Conservation (phyloP, 1,140 invertebrate species). For the Conus ventricosus region DNA sequence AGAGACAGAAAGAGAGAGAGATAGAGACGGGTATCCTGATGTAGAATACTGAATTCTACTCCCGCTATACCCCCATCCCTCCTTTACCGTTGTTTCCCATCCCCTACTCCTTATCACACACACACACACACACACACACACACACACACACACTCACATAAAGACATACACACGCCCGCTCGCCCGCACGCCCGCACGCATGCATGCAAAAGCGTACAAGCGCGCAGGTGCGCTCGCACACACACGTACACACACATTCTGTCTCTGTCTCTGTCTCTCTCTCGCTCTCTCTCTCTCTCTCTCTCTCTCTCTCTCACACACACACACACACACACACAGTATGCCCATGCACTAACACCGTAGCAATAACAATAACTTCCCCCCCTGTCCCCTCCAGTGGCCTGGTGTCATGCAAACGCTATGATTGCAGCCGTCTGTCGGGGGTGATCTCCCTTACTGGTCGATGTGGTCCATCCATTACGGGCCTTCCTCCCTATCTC, state of each 20-base stretch:
- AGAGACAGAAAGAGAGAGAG: too few species aligned
- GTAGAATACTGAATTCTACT: background rate
- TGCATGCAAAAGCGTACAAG: background rate
- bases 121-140: background rate
- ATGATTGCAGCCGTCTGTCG: too few species aligned
- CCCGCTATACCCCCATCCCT: background rate
- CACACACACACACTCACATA: conserved; percentile 1
- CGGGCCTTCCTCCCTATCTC: too few species aligned
- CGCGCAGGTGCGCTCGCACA: background rate
- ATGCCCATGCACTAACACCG: too few species aligned
- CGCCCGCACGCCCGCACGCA: background rate
- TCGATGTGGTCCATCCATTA: too few species aligned
- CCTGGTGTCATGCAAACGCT: too few species aligned
- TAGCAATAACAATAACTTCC: too few species aligned
- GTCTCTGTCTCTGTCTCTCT: background rate
- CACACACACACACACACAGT: too few species aligned
- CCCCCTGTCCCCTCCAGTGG: too few species aligned
- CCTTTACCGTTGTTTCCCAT: background rate
- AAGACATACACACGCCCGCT: background rate
- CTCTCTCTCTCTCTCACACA: background rate
- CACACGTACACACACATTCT: background rate
- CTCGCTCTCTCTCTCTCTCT: background rate
- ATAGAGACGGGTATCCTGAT: too few species aligned
- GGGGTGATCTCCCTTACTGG: too few species aligned
- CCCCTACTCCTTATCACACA: background rate